Evolutionary conservation across 2,888 invertebrate species (phyloP).

Genomic region (Cheilosia pagana): DNA sequence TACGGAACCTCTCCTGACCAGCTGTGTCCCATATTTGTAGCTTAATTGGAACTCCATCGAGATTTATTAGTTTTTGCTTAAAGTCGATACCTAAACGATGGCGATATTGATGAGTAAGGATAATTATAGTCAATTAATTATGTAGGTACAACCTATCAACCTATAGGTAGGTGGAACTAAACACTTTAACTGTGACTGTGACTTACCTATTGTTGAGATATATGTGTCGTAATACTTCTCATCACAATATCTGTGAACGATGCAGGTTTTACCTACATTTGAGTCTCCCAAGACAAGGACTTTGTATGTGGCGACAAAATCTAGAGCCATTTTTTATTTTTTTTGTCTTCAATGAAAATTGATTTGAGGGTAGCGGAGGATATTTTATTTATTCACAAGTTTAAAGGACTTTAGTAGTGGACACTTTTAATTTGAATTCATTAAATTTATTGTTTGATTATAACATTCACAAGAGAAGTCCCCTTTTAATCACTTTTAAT

Average conservation of each 20-base stretch:
- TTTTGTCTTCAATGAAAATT: conserved; percentile 22
- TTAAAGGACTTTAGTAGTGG: not conserved
- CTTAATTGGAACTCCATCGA: conserved; percentile 93
- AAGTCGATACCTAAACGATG: conserved; percentile 90
- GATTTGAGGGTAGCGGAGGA: not conserved
- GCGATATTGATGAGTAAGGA: not conserved
- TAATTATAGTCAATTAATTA: conserved; percentile 47
- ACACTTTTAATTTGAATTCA: conserved; percentile 31
- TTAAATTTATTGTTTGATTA: not conserved
- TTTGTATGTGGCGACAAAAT: conserved; percentile 94
- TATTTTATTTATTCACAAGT: conserved; percentile 2
- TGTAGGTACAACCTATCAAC: conserved; percentile 18
- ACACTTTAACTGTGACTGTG: not conserved
- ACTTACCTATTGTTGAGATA: conserved; percentile 94
- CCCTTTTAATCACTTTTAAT: conserved; percentile 31
- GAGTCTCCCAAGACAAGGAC: conserved; percentile 94
- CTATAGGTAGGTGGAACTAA: conserved; percentile 68
- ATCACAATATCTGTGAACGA: conserved; percentile 95
- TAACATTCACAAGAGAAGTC: not conserved
- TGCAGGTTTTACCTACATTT: conserved; percentile 95
- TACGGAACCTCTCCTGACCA: conserved; percentile 86
- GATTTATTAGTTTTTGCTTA: conserved; percentile 94
- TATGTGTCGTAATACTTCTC: conserved; percentile 95
- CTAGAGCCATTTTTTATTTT: conserved; percentile 88
- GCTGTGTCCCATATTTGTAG: conserved; percentile 92